Evolutionary conservation across 2,888 invertebrate genomes (phyloP), one percentile per base, ranked within the genome.

Genomic region (Thymelicus lineola): DNA sequence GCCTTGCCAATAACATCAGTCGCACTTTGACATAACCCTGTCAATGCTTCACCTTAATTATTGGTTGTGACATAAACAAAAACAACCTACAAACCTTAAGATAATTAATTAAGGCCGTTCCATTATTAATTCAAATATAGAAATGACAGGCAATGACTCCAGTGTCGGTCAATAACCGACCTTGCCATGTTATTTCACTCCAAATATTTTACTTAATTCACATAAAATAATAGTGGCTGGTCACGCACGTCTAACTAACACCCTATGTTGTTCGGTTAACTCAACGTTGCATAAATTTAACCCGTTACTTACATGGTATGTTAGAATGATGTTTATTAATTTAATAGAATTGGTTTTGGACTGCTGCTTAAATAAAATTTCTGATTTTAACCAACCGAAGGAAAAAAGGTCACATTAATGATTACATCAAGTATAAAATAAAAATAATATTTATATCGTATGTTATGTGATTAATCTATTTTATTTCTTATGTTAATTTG

Each of bases 191-290:
- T 82, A 81, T 77, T 83, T 82, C 81, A 82, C 80, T 62, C 62
- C 57, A 62, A 68, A 68, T 68, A 68, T 68, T 81, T 83, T 83
- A 84, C 82, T 81, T 88, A 89, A 90, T 88, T 86, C 82, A 84
- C 80, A 74, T 75, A 76, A 84, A 86, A 88, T 90, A 84, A 90
- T 87, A 80, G 84, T 81, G 77, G 77, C 81, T 76, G 73, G 86
- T 88, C 90, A 90, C 90, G 90, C 87, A 82, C 79, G 45, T 20
- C 17, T 46, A 66, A 66, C 55, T 59, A 46, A 62, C 57, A 66
- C 64, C 75, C 69, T 64, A 69, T 62, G 62, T 69, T 62, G 66
- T 70, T 72, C 59, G 58, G 17, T 64, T 63, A 71, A 57, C 12
- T 38, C 50, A 42, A 62, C 46, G 60, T 71, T 73, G 68, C 66